Evolutionary conservation across 1,140 invertebrate genomes (phyloP).

Genomic region (Druon quercuslanigerum): DNA sequence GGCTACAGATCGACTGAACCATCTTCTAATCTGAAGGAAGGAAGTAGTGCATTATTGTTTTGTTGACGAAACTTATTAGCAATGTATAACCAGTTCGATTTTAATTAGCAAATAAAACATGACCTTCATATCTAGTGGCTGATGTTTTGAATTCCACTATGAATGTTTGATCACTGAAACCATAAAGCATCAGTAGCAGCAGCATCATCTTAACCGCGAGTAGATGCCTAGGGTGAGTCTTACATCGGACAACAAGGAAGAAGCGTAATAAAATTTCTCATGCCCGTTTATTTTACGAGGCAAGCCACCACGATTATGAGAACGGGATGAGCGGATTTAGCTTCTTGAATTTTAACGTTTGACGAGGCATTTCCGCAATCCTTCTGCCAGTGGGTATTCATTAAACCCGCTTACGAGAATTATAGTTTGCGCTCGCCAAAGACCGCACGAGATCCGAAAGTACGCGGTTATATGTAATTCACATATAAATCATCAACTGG

Average conservation of each 20-base stretch:
- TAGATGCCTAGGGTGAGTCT: conserved; percentile 6
- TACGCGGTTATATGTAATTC: background rate
- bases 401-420: conserved; percentile 19
- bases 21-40: background rate
- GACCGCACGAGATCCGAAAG: conserved; percentile 6
- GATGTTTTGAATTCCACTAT: too few relatives aligned
- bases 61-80: conserved; percentile 12
- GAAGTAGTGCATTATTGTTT: conserved; percentile 16
- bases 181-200: background rate
- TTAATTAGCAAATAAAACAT: conserved; percentile 25
- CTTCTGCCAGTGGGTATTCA: conserved; percentile 1
- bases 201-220: background rate
- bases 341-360: conserved; percentile 27
- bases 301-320: background rate
- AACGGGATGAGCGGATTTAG: conserved; percentile 13
- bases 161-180: background rate
- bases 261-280: conserved; percentile 15
- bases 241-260: background rate
- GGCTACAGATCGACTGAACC: background rate
- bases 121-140: background rate
- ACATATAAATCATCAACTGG: background rate
- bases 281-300: conserved; percentile 15
- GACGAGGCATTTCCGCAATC: conserved; percentile 19
- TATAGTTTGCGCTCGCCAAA: conserved; percentile 1
- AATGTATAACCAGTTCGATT: conserved; percentile 18